A percentile compares a stretch with the other conserved stretches of the same genome.
These are phyloP conservation scores for Hiodon tergisus DNA, from an alignment of 2,113 vertebrate genomes.

Conservation along the genomic window DNA sequence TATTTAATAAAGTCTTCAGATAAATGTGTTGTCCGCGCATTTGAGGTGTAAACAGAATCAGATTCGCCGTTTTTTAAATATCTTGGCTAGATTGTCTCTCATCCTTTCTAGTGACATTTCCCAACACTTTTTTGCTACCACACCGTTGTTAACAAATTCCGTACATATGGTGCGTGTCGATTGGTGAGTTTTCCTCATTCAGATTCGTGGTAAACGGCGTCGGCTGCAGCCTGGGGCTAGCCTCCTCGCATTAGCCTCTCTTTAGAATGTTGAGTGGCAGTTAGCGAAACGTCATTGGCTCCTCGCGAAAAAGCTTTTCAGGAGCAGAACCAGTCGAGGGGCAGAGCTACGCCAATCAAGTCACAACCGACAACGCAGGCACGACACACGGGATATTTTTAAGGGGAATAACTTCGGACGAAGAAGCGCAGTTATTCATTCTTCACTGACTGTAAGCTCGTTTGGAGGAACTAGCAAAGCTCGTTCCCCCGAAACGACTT, in stretches of 20 bases:
- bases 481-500: conserved; percentile 31
- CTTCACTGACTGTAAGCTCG: conserved; percentile 35
- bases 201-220: conserved; percentile 24
- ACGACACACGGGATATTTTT: conserved; percentile 43
- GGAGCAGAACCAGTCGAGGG: conserved; percentile 28
- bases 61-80: not conserved
- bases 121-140: not conserved
- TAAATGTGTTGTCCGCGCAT: too few species aligned
- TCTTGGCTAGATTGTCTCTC: not conserved
- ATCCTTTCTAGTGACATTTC: not conserved
- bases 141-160: conserved; percentile 18
- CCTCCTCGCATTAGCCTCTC: conserved; percentile 40
- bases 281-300: conserved; percentile 43
- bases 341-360: conserved; percentile 59
- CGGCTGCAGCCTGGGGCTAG: conserved; percentile 26
- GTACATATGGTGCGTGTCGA: conserved; percentile 25
- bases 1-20: not conserved
- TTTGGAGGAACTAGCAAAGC: conserved; percentile 1
- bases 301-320: conserved; percentile 30
- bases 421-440: conserved; percentile 54
- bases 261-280: conserved; percentile 40
- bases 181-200: conserved; percentile 28
- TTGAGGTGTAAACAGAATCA: conserved; percentile 1
- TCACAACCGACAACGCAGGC: conserved; percentile 26
- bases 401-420: conserved; percentile 52